Evolutionary conservation across 2,797 vertebrate species (phyloP).

Genomic region (Odontamblyopus rebecca): DNA sequence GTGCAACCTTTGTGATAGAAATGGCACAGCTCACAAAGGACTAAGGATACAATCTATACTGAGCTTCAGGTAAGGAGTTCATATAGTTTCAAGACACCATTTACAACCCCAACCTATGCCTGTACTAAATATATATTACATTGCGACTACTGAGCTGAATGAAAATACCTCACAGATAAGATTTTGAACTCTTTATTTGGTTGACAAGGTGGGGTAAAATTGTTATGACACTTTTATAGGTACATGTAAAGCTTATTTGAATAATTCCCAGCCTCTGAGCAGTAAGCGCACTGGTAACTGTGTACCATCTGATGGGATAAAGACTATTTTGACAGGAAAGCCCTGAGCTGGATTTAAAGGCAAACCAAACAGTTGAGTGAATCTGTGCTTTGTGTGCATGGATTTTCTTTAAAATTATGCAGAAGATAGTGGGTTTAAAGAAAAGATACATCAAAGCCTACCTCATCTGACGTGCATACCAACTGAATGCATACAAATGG

Average conservation of each 20-base stretch:
- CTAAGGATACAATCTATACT: not conserved
- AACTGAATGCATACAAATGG: conserved; percentile 25
- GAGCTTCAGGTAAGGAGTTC: not conserved
- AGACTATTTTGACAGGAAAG: conserved; percentile 38
- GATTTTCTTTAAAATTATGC: conserved; percentile 28
- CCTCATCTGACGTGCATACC: conserved; percentile 32
- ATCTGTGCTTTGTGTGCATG: conserved; percentile 28
- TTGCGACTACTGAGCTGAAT: not conserved
- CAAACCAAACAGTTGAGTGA: conserved; percentile 48
- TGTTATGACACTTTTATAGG: conserved; percentile 50
- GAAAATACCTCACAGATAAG: not conserved
- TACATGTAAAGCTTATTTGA: conserved; percentile 46
- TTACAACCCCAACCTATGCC: too few species aligned
- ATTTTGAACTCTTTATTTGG: not conserved
- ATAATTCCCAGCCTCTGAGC: conserved; percentile 45
- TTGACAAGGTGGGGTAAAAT: conserved; percentile 20
- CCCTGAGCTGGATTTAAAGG: conserved; percentile 46
- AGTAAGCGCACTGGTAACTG: conserved; percentile 37
- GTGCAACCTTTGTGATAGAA: not conserved
- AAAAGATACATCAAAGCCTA: conserved; percentile 22
- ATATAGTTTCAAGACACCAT: not conserved
- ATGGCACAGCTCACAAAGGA: too few species aligned
- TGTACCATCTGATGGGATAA: conserved; percentile 48
- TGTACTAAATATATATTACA: not conserved
- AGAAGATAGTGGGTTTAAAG: conserved; percentile 16